Evolutionary conservation across 2,888 invertebrate species (phyloP).

Genomic region (Osmoderma eremita): DNA sequence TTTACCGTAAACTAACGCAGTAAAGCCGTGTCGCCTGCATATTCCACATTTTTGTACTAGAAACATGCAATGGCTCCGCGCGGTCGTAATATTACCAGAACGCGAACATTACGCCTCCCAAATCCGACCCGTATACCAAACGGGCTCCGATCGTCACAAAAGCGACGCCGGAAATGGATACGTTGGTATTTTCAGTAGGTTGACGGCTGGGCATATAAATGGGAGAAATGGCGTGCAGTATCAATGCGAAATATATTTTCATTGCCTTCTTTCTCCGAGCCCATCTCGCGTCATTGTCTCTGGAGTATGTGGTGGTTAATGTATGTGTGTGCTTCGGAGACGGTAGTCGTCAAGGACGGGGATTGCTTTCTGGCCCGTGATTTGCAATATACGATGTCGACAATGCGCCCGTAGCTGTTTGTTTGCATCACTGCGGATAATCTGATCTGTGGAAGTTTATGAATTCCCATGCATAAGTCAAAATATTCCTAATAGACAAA

Average conservation of each 20-base stretch:
- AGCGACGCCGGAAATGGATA: slow-evolving; percentile 12
- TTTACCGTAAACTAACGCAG: too few species aligned
- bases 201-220: neutral
- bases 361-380: slow-evolving; percentile 7
- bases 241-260: slow-evolving; percentile 21
- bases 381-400: slow-evolving; percentile 4
- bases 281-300: slow-evolving; percentile 3
- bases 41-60: slow-evolving; percentile 17
- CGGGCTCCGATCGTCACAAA: slow-evolving; percentile 8
- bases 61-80: slow-evolving; percentile 5
- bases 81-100: neutral
- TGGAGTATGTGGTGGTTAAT: slow-evolving; percentile 4
- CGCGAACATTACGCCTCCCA: neutral
- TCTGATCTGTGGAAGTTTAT: slow-evolving; percentile 1
- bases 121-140: slow-evolving; percentile 4
- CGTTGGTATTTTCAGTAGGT: slow-evolving; percentile 6
- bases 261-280: neutral
- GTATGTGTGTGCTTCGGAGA: neutral
- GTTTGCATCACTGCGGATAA: neutral
- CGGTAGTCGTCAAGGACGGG: neutral
- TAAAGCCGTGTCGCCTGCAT: neutral
- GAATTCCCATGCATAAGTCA: neutral
- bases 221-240: neutral
- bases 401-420: neutral
- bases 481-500: too few species aligned